A percentile compares a stretch with the other conserved stretches of the same genome.
Conservation (phyloP, 2,113 vertebrate genomes). For the Emydocephalus ijimae region DNA sequence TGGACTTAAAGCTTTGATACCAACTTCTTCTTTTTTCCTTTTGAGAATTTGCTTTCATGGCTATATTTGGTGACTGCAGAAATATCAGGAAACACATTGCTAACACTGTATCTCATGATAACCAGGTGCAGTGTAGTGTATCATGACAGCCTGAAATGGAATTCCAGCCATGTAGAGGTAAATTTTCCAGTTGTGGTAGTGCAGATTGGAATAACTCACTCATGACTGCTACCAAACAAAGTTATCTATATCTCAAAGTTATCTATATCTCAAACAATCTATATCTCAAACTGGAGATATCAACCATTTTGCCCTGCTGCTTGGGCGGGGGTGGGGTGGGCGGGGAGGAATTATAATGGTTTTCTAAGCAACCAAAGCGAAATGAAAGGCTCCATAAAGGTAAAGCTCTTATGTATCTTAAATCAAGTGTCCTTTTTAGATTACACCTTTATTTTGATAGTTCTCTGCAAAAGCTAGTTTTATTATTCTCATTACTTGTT, state of each 20-base stretch:
- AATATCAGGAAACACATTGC: slow-evolving; percentile 51
- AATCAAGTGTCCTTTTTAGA: slow-evolving; percentile 17
- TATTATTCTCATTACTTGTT: not conserved
- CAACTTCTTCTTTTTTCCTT: slow-evolving; percentile 29
- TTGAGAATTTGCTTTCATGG: slow-evolving; percentile 50
- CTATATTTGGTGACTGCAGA: slow-evolving; percentile 51
- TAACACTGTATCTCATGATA: slow-evolving; percentile 56
- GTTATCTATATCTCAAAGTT: slow-evolving; percentile 66
- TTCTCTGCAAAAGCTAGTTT: slow-evolving; percentile 8
- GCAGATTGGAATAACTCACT: slow-evolving; percentile 75
- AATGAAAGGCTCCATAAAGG: slow-evolving; percentile 50
- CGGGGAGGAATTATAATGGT: slow-evolving; percentile 20
- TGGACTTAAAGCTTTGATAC: slow-evolving; percentile 23
- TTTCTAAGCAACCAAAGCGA: slow-evolving; percentile 46
- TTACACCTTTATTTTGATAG: not conserved
- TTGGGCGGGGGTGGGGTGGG: not conserved
- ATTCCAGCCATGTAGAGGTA: slow-evolving; percentile 69
- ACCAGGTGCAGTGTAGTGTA: slow-evolving; percentile 60
- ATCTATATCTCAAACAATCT: slow-evolving; percentile 53
- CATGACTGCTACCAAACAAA: slow-evolving; percentile 68
- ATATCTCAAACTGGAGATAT: slow-evolving; percentile 65
- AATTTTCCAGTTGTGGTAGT: slow-evolving; percentile 70
- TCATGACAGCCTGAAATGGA: slow-evolving; percentile 72
- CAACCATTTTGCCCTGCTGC: slow-evolving; percentile 50
- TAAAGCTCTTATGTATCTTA: slow-evolving; percentile 30